A percentile compares a stretch with the other conserved stretches of the same genome.
Evolutionary conservation across 1,140 invertebrate genomes (phyloP).

Genomic region (Meloidogyne chitwoodi): DNA sequence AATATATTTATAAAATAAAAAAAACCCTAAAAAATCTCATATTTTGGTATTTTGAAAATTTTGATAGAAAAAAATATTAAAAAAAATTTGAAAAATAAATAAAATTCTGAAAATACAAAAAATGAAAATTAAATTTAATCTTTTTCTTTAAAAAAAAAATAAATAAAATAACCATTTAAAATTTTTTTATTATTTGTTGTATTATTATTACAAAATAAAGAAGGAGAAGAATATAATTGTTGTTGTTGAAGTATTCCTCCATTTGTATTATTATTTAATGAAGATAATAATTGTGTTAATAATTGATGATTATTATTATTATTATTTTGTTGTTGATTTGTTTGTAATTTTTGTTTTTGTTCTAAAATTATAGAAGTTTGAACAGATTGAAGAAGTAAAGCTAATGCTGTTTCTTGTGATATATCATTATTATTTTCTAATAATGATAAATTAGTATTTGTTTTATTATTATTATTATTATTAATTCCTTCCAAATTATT

Average conservation of each 20-base stretch:
- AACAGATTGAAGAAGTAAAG: conserved; percentile 26
- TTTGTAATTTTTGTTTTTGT: conserved; percentile 29
- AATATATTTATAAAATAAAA: no score
- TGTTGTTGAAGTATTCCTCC: not conserved
- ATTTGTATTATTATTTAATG: not conserved
- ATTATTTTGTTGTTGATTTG: not conserved
- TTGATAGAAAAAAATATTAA: no score
- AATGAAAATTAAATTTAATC: no score
- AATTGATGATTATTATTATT: not conserved
- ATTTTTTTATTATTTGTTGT: not conserved
- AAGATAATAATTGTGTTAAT: not conserved
- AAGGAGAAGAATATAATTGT: not conserved
- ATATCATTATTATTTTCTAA: not conserved
- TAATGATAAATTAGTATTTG: not conserved
- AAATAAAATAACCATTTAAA: not conserved
- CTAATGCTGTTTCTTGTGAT: conserved; percentile 8
- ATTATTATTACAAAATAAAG: no score
- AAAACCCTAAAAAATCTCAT: no score
- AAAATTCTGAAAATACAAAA: no score
- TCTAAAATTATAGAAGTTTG: conserved; percentile 26
- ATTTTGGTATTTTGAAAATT: no score
- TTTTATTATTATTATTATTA: not conserved
- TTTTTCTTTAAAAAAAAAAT: no score
- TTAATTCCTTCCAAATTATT: not conserved
- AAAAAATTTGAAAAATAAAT: no score